Evolutionary conservation across 1,140 invertebrate genomes (phyloP), one percentile per base, ranked within the genome.

Genomic region (Drosophila tropicalis): DNA sequence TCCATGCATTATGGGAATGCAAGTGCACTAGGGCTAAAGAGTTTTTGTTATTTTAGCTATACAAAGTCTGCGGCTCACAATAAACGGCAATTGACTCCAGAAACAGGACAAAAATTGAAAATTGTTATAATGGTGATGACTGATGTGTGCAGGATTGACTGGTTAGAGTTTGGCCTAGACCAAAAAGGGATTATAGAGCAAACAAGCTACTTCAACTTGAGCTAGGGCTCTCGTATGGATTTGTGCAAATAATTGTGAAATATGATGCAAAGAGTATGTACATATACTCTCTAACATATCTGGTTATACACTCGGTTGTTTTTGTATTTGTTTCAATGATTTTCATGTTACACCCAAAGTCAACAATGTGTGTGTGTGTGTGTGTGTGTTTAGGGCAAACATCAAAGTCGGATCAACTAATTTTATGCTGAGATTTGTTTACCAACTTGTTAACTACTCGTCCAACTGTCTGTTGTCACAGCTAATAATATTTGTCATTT

Each of bases 31-130:
- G 58, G 67, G 36, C 63, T 72, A 68, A 76, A 78, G 62, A 78
- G 76, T 79, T 78, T 63, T 70, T 89, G 81, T 90, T 90, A 90
- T 91, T 90, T 91, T 91, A 82, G 84, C 81, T 91, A 79, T 91
- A 91, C 89, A 91, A 91, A 91, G 89, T 91, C 89, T 91, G 89
- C 89, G 81, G 87, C 79, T 57, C 67, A 81, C 76, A 89, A 86
- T 86, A 76, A 83, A 80, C 79, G 80, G 19, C 85, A 89, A 89
- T 89, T 87, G 83, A 89, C 84, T 86, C 83, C 76, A 63, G 36
- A 51, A 51, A 66, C 54, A 57, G 71, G 56, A 79, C 68, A 69
- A 76, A 44, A 76, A 55, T 69, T 79, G 65, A 65, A 72, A 76
- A 58, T 65, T 70, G 17, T 51, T 22, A 15, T 63, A 29, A 9